Evolutionary conservation across 1,140 invertebrate genomes (phyloP).

Genomic region (Drosophila lacertosa): DNA sequence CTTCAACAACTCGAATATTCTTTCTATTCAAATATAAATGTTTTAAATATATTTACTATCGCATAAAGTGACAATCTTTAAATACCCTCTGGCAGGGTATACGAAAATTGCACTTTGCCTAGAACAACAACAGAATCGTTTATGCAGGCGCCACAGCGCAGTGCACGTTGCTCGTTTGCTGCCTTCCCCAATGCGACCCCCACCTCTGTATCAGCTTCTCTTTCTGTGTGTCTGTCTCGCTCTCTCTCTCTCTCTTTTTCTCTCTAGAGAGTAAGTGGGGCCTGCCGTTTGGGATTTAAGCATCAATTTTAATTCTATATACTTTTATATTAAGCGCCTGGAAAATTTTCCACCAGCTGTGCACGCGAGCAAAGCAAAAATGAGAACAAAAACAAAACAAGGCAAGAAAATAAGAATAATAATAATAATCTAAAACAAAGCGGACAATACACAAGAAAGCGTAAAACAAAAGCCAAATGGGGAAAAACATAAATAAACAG

Average conservation of each 20-base stretch:
- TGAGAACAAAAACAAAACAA: conserved; percentile 20
- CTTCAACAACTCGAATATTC: no score
- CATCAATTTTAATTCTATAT: conserved; percentile 76
- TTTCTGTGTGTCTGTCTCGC: background rate
- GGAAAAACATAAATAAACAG: conserved; percentile 70
- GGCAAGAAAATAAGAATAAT: conserved; percentile 22
- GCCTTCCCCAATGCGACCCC: background rate
- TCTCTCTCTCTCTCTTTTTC: background rate
- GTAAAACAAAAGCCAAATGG: conserved; percentile 31
- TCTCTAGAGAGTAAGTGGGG: conserved; percentile 2
- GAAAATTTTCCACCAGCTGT: conserved; percentile 75
- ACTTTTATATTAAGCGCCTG: conserved; percentile 63
- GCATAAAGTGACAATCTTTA: background rate
- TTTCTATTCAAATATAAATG: no score
- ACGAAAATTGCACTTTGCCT: conserved; percentile 37
- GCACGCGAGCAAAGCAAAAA: conserved; percentile 56
- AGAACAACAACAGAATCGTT: conserved; percentile 50
- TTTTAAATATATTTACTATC: no score
- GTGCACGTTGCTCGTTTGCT: conserved; percentile 28
- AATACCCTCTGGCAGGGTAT: background rate
- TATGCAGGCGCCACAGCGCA: conserved; percentile 61
- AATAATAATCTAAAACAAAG: conserved; percentile 39
- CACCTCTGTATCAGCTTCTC: no score
- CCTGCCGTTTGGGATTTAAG: conserved; percentile 37
- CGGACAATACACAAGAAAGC: no score